Evolutionary conservation across 2,113 vertebrate genomes (phyloP).

Genomic region (Nettapus auritus): DNA sequence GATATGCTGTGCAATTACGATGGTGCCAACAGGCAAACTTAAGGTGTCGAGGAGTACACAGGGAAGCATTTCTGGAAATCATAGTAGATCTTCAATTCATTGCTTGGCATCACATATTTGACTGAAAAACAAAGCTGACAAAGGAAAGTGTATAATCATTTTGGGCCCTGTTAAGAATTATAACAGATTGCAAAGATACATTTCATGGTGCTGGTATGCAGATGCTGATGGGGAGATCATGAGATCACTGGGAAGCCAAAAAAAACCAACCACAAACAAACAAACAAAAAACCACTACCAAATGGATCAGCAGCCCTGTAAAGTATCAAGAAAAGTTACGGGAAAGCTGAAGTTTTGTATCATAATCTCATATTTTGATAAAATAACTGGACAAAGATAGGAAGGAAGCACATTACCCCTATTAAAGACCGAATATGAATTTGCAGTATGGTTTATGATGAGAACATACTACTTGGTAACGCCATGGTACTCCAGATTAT

Average conservation of each 20-base stretch:
- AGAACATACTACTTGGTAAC: neutral
- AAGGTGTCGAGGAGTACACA: neutral
- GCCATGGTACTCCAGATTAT: neutral
- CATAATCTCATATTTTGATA: neutral
- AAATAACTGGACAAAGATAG: neutral
- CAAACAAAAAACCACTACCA: neutral
- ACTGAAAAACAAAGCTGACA: neutral
- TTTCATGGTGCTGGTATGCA: neutral
- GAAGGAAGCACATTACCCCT: neutral
- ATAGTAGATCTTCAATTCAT: neutral
- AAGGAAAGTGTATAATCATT: neutral
- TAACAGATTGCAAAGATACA: neutral
- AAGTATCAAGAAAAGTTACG: neutral
- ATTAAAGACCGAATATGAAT: neutral
- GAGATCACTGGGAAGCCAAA: neutral
- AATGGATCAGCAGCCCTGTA: neutral
- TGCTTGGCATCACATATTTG: neutral
- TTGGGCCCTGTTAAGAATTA: neutral
- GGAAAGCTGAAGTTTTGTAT: neutral
- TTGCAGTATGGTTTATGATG: neutral
- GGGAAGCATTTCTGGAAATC: neutral
- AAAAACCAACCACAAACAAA: neutral
- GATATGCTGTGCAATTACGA: neutral
- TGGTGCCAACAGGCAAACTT: neutral
- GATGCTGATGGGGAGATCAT: neutral